Base-by-base conservation (phyloP, 1,140 invertebrate genomes). In the Cotesia vestalis region DNA sequence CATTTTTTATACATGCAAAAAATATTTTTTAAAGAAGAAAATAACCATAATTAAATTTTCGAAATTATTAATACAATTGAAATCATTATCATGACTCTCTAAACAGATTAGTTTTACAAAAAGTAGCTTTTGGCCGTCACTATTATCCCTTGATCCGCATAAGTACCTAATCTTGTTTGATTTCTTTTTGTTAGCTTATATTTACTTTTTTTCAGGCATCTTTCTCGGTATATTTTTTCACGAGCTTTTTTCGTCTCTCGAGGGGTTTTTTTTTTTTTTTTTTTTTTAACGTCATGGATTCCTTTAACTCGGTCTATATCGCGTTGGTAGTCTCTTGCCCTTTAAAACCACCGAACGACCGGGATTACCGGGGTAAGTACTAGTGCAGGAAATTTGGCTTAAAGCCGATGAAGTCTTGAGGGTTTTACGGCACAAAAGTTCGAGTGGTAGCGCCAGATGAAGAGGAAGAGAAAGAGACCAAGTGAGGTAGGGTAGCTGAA, bases 321-420 rank as follows among this genome's bases (percentile, higher is more conserved):
- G 40, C 46, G 53, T 40, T 55, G 8, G 38, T 62, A 20, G 61
- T 36, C 57, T 14, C 38, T 68, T 67, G 55, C 35, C 40, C 38
- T 70, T 46, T 67, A 71, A 71, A 71, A 74, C 69, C 68, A 70
- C 62, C 57, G 68, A 69, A 70, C 69, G 73, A 74, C 69, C 66
- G 55, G 73, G 73, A 74, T 74, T 74, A 74, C 68, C 52, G 66
- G 40, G 14, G 27, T 70, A 67, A 74, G 72, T 73, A 69, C 67
- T 73, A 59, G 67, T 67, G 66, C 67, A 69, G 63, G 72, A 64
- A 73, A 73, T 73, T 73, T 69, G 66, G 72, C 72, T 55, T 46
- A 62, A 61, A 69, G 72, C 72, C 67, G 72, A 73, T 73, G 72
- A 73, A 64, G 72, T 73, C 72, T 68, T 52, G 36, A 35, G 66